Conservation (phyloP, 2,888 invertebrate species). For the Liopterus haemorrhoidalis region DNA sequence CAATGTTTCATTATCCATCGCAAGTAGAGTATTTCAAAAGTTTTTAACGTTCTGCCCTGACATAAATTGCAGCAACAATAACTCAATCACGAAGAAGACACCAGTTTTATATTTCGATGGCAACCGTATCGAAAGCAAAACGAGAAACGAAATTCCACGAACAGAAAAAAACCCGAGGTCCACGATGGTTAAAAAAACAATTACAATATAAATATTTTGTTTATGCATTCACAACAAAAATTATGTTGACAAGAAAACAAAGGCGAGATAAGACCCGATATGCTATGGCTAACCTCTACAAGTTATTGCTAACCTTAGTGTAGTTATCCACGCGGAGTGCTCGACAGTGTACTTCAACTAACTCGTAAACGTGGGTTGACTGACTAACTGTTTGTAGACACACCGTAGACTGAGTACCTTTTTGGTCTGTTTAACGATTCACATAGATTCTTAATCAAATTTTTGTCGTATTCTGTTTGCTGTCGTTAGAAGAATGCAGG, state of each 20-base stretch:
- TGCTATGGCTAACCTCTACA: constrained; percentile 45
- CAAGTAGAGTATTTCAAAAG: constrained; percentile 20
- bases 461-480: constrained; percentile 45
- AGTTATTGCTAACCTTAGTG: constrained; percentile 47
- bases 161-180: constrained; percentile 38
- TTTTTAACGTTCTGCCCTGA: constrained; percentile 15
- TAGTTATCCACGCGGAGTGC: constrained; percentile 37
- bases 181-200: constrained; percentile 41
- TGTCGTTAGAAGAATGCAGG: constrained; percentile 43
- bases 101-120: constrained; percentile 41
- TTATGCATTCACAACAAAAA: constrained; percentile 49
- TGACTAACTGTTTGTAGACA: constrained; percentile 44
- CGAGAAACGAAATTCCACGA: constrained; percentile 44
- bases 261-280: constrained; percentile 48
- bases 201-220: constrained; percentile 49
- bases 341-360: constrained; percentile 17
- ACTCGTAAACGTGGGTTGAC: constrained; percentile 16
- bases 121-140: constrained; percentile 12
- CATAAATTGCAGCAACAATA: constrained; percentile 37
- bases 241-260: constrained; percentile 50
- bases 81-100: constrained; percentile 49
- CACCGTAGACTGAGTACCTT: constrained; percentile 45
- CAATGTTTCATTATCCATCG: too few species aligned
- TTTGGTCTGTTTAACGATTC: constrained; percentile 41
- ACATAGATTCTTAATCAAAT: constrained; percentile 48